Evolutionary conservation across 2,888 invertebrate genomes (phyloP).

Genomic region (Drosophila pseudotakahashii): DNA sequence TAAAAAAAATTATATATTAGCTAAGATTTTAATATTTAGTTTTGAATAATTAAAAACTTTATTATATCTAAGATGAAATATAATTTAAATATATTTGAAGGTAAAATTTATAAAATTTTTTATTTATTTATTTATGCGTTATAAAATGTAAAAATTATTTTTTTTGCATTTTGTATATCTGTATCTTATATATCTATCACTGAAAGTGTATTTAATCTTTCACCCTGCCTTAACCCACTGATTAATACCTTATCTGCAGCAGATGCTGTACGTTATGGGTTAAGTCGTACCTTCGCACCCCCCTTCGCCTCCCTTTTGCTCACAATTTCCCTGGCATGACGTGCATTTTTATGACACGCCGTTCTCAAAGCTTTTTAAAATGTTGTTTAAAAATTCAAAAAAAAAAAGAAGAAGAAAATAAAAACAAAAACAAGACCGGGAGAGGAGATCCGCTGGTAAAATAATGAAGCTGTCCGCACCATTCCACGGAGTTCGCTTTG

Average conservation of each 20-base stretch:
- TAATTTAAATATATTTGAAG: no score
- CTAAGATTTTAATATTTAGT: no score
- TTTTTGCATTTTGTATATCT: no score
- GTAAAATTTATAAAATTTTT: no score
- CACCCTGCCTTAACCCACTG: background rate
- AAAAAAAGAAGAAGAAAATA: background rate
- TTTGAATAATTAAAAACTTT: no score
- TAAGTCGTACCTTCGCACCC: constrained; percentile 3
- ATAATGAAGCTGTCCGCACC: constrained; percentile 47
- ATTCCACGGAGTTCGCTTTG: constrained; percentile 13
- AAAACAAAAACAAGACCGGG: background rate
- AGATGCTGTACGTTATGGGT: constrained; percentile 33
- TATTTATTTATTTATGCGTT: no score
- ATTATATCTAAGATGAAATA: no score
- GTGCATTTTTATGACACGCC: constrained; percentile 64
- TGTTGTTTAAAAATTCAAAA: constrained; percentile 37
- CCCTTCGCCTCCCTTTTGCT: background rate
- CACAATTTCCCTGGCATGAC: constrained; percentile 62
- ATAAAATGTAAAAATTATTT: no score
- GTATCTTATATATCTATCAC: no score
- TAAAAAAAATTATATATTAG: no score
- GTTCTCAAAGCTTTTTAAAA: constrained; percentile 49
- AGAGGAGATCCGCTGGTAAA: constrained; percentile 50
- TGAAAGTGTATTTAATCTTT: constrained; percentile 2
- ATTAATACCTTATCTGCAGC: constrained; percentile 26